Evolutionary conservation across 2,888 invertebrate species (phyloP).

Genomic region (Aphodius granarius): DNA sequence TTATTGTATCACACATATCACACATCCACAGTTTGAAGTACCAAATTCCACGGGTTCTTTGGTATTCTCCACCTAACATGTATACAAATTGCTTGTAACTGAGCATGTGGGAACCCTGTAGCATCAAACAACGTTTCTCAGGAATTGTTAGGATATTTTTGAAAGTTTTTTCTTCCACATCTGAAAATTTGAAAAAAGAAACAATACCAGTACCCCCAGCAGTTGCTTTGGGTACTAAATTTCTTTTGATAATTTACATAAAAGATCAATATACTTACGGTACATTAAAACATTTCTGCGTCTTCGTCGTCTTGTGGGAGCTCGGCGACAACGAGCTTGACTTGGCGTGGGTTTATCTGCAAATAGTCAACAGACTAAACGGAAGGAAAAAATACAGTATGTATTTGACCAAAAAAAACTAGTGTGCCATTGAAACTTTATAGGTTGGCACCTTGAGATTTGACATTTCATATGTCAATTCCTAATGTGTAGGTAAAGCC

Average conservation of each 20-base stretch:
- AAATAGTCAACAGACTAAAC: too few relatives aligned
- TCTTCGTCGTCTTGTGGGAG: too few relatives aligned
- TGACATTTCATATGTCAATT: too few relatives aligned
- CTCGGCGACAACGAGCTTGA: too few relatives aligned
- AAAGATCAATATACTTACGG: not conserved
- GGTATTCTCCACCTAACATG: slow-evolving; percentile 49
- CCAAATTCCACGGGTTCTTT: slow-evolving; percentile 47
- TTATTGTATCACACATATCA: slow-evolving; percentile 44
- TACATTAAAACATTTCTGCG: not conserved
- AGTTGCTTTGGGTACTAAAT: too few relatives aligned
- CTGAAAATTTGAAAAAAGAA: slow-evolving; percentile 23
- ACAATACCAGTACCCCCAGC: too few relatives aligned
- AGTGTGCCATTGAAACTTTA: too few relatives aligned
- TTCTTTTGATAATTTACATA: too few relatives aligned
- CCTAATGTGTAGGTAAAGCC: too few relatives aligned
- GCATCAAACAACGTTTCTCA: slow-evolving; percentile 32
- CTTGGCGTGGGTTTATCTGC: not conserved
- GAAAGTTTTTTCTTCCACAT: slow-evolving; percentile 21
- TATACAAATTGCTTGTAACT: slow-evolving; percentile 47
- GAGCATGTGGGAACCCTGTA: slow-evolving; percentile 31
- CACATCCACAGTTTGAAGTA: slow-evolving; percentile 47
- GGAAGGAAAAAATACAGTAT: too few relatives aligned
- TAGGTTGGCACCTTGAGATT: too few relatives aligned
- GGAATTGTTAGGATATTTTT: slow-evolving; percentile 31
- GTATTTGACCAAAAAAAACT: too few relatives aligned